Evolutionary conservation across 2,888 invertebrate genomes (phyloP).

Genomic region (Lycaena phlaeas): DNA sequence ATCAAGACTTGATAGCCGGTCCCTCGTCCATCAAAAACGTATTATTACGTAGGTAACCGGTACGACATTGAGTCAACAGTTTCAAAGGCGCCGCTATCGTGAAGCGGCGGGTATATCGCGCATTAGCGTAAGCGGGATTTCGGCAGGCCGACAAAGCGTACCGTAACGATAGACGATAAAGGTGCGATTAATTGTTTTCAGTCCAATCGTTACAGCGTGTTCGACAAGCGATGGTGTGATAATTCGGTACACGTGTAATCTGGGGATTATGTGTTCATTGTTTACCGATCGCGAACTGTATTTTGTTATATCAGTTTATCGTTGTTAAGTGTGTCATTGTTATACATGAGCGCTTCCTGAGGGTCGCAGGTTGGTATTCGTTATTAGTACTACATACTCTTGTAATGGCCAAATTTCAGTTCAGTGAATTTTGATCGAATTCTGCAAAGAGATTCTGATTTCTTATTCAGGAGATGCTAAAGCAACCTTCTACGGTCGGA

Average conservation of each 20-base stretch:
- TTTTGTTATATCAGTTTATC: too few species aligned
- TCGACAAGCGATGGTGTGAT: slow-evolving; percentile 45
- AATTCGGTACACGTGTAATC: slow-evolving; percentile 42
- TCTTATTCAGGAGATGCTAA: too few species aligned
- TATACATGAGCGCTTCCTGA: not conserved
- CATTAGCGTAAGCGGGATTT: slow-evolving; percentile 62
- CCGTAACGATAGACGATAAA: slow-evolving; percentile 37
- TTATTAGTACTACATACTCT: too few species aligned
- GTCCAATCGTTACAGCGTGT: slow-evolving; percentile 44
- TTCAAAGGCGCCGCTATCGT: slow-evolving; percentile 65
- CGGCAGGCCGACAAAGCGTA: slow-evolving; percentile 63
- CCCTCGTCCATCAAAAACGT: slow-evolving; percentile 61
- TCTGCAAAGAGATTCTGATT: too few species aligned
- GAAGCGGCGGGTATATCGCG: slow-evolving; percentile 43
- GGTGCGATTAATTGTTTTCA: slow-evolving; percentile 63
- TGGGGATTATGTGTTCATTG: slow-evolving; percentile 24
- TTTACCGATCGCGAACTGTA: slow-evolving; percentile 22
- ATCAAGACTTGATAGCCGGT: slow-evolving; percentile 41
- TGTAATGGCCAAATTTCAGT: too few species aligned
- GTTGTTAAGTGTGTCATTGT: not conserved
- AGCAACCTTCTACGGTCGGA: too few species aligned
- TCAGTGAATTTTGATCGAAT: too few species aligned
- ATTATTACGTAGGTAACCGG: slow-evolving; percentile 58
- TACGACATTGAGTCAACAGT: slow-evolving; percentile 52
- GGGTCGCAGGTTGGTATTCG: too few species aligned